These are phyloP conservation scores for Lates japonicus DNA, from an alignment of 2,797 vertebrate species.

Conservation along the genomic window DNA sequence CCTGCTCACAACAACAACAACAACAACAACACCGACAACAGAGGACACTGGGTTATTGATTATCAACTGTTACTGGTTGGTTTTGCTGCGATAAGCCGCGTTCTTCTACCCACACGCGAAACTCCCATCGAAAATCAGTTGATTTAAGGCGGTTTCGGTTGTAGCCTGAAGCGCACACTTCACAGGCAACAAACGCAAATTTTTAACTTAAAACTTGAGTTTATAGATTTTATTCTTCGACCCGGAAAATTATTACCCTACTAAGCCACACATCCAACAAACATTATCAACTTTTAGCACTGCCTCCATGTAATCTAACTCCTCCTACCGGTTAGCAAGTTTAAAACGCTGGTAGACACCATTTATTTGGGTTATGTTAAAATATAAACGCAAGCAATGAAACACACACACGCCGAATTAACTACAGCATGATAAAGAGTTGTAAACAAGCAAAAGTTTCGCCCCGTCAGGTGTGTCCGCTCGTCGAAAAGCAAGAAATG, in stretches of 20 bases:
- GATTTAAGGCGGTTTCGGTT: not conserved
- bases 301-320: fast-evolving
- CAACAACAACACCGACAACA: not conserved
- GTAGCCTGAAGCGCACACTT: fast-evolving
- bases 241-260: no score
- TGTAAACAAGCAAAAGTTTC: fast-evolving
- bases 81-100: no score
- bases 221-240: fast-evolving
- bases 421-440: fast-evolving
- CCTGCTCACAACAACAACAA: not conserved
- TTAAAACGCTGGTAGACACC: fast-evolving
- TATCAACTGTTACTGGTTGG: no score
- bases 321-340: not conserved
- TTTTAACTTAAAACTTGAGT: not conserved
- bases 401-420: not conserved
- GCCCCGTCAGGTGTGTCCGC: fast-evolving
- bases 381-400: fast-evolving
- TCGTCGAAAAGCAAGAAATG: fast-evolving
- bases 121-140: not conserved
- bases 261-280: not conserved
- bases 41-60: fast-evolving
- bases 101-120: not conserved
- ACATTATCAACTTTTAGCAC: not conserved
- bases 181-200: not conserved
- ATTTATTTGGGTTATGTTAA: fast-evolving